Conservation (phyloP, 2,888 invertebrate species). For the Helobdella robusta region DNA sequence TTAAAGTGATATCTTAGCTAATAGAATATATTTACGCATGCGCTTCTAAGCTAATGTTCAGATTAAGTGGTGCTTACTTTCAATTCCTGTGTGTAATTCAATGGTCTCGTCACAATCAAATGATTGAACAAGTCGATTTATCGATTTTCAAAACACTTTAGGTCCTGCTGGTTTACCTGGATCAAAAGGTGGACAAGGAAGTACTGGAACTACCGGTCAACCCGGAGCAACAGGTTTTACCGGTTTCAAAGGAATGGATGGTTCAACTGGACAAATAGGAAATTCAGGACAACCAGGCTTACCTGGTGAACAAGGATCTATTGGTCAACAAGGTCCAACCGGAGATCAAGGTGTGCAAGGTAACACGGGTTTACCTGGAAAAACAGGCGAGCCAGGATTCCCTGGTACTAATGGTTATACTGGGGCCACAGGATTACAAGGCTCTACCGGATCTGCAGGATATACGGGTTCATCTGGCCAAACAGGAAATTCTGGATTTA, state of each 20-base stretch:
- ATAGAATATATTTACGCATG: no score
- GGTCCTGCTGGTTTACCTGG: background rate
- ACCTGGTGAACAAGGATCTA: conserved; percentile 16
- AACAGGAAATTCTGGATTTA: conserved; percentile 10
- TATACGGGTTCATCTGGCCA: conserved; percentile 17
- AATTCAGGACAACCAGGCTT: background rate
- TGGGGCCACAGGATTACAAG: conserved; percentile 10
- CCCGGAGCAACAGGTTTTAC: background rate
- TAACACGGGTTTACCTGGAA: conserved; percentile 15
- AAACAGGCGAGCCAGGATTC: conserved; percentile 19
- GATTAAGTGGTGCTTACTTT: no score
- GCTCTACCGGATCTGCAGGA: conserved; percentile 25
- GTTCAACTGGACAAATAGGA: background rate
- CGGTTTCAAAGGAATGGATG: background rate
- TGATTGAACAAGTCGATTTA: no score
- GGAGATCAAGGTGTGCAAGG: conserved; percentile 22
- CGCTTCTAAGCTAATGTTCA: no score
- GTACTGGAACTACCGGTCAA: background rate
- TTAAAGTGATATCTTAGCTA: no score
- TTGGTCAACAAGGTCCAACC: conserved; percentile 20
- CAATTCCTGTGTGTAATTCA: no score
- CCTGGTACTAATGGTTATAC: background rate
- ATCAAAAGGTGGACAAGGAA: background rate
- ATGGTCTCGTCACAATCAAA: no score
- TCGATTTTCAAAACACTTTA: no score